These are phyloP conservation scores for Talpa occidentalis DNA, from an alignment of 2,113 vertebrate genomes.

Conservation along the genomic window DNA sequence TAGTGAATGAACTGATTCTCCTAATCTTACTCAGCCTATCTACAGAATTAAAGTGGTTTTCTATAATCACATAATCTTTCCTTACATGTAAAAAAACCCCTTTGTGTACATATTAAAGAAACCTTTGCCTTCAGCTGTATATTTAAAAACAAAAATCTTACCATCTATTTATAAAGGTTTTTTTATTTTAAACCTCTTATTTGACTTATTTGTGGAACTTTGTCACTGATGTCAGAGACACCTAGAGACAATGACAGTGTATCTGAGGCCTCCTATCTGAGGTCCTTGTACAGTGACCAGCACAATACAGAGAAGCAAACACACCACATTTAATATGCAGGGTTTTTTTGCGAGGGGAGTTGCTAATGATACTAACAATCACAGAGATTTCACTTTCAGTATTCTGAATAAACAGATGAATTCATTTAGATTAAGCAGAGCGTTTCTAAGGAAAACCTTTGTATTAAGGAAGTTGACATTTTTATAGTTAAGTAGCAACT, in stretches of 20 bases:
- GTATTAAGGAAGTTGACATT: neutral
- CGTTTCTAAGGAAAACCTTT: neutral
- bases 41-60: neutral
- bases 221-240: neutral
- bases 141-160: neutral
- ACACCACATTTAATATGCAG: neutral
- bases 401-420: neutral
- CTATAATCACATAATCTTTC: neutral
- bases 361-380: no score
- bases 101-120: neutral
- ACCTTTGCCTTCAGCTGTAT: neutral
- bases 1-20: neutral
- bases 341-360: no score
- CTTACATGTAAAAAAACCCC: neutral
- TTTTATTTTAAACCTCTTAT: neutral
- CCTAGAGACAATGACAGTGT: neutral
- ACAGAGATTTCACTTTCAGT: constrained; percentile 1
- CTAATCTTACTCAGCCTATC: neutral
- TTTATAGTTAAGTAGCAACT: constrained; percentile 20
- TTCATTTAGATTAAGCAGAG: neutral
- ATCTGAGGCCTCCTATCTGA: neutral
- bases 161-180: neutral
- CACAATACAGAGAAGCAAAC: neutral
- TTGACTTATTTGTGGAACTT: neutral
- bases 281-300: neutral